Conservation (phyloP, 2,888 invertebrate genomes). For the Sinodicranocentrus sp. region DNA sequence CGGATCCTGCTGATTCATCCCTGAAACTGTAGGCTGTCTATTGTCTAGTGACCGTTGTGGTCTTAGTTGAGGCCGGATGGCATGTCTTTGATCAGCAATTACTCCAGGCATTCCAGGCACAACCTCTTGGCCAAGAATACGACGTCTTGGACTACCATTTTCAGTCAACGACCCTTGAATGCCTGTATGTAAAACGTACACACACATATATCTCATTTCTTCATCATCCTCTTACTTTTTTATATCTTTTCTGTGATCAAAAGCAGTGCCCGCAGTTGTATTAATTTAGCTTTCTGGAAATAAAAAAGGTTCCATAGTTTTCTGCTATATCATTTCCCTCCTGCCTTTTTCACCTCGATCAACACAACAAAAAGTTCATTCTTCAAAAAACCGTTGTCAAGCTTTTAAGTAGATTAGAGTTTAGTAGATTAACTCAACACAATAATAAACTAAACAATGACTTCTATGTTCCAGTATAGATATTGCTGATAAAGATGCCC, state of each 20-base stretch:
- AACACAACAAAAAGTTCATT: too few species aligned
- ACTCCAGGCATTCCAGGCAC: slow-evolving; percentile 48
- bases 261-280: slow-evolving; percentile 48
- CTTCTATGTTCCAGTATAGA: too few species aligned
- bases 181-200: slow-evolving; percentile 51
- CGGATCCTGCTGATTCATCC: slow-evolving; percentile 51
- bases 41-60: slow-evolving; percentile 76
- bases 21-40: slow-evolving; percentile 71
- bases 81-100: slow-evolving; percentile 69
- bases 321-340: too few species aligned
- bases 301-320: too few species aligned
- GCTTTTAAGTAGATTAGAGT: too few species aligned
- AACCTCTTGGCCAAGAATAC: slow-evolving; percentile 73
- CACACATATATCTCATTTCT: slow-evolving; percentile 21
- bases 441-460: too few species aligned
- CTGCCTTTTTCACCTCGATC: too few species aligned
- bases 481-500: too few species aligned
- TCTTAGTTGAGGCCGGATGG: slow-evolving; percentile 74
- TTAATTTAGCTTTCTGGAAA: neutral
- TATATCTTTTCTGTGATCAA: slow-evolving; percentile 20
- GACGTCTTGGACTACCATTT: slow-evolving; percentile 70
- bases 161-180: slow-evolving; percentile 69
- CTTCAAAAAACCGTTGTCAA: too few species aligned
- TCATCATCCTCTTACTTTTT: neutral
- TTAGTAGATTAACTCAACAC: too few species aligned